phyloP scores from a whole-genome alignment of 2,797 vertebrate species.

The Chelonia mydas region DNA sequence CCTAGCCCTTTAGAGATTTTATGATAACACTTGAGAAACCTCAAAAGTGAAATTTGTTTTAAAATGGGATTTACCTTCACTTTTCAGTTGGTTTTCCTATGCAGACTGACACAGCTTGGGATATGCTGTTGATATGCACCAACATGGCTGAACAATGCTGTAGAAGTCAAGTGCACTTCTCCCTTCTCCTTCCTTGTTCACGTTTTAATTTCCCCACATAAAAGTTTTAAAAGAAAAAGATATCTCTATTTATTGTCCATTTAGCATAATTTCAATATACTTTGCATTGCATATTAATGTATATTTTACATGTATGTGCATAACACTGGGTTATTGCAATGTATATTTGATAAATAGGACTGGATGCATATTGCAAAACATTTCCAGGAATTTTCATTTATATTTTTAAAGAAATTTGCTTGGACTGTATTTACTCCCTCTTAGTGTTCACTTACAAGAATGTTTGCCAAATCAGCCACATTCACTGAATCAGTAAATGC shows the following conservation, averaged over 20 bases:
- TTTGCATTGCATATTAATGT: not conserved
- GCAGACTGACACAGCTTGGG: not conserved
- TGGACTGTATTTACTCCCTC: not conserved
- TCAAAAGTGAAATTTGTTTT: not conserved
- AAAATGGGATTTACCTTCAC: not conserved
- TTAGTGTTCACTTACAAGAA: conserved; percentile 7
- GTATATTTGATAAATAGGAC: conserved; percentile 12
- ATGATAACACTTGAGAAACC: not conserved
- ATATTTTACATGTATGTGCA: not conserved
- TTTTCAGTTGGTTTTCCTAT: not conserved
- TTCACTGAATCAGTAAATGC: not conserved
- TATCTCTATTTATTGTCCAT: conserved; percentile 4
- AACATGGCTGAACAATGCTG: not conserved
- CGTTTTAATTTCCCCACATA: not conserved
- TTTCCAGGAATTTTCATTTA: conserved; percentile 29
- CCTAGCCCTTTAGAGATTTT: not conserved
- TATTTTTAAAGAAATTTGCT: conserved; percentile 31
- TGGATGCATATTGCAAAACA: conserved; percentile 6
- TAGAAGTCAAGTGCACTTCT: not conserved
- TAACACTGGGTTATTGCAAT: not conserved
- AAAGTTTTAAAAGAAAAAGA: not conserved
- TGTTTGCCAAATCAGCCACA: not conserved
- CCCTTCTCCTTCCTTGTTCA: conserved; percentile 8
- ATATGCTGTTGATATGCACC: not conserved
- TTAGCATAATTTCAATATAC: not conserved